Conservation (phyloP, 35 echinoderm and acorn worm species). For the Stichopus chloronotus region DNA sequence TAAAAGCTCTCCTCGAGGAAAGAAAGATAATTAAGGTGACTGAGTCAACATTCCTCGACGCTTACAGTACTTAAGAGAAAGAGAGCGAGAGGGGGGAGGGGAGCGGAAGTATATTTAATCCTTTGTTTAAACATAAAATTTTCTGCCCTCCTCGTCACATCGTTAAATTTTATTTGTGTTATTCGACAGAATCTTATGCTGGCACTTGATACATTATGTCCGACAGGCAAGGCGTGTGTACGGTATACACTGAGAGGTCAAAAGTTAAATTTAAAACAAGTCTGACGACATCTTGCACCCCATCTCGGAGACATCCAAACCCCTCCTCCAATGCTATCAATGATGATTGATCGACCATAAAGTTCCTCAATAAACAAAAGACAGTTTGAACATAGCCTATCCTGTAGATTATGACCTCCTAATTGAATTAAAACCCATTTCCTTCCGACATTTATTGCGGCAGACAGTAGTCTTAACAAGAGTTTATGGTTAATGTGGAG, state of each 20-base stretch:
- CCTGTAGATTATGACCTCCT: not conserved
- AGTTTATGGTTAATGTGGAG: not conserved
- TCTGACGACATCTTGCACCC: no score
- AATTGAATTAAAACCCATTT: not conserved
- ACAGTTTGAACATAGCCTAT: no score
- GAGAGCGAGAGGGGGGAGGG: not conserved
- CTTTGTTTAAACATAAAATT: no score
- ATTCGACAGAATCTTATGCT: not conserved
- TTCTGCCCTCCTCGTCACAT: no score
- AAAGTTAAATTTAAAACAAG: no score
- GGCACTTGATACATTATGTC: not conserved
- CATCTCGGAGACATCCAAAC: no score
- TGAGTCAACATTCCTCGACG: not conserved
- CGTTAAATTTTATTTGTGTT: no score
- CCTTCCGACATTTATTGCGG: not conserved
- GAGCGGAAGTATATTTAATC: not conserved
- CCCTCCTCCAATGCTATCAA: no score
- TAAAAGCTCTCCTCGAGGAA: slow-evolving; percentile 51
- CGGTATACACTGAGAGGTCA: no score
- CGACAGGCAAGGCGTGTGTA: no score
- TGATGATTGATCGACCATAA: no score
- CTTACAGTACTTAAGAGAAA: not conserved
- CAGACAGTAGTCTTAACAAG: not conserved
- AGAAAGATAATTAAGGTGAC: slow-evolving; percentile 11
- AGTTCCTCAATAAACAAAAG: no score